A percentile compares a stretch with the other conserved stretches of the same genome.
These are phyloP conservation scores for Halichoerus grypus DNA, from an alignment of 2,113 vertebrate genomes.

Conservation along the genomic window DNA sequence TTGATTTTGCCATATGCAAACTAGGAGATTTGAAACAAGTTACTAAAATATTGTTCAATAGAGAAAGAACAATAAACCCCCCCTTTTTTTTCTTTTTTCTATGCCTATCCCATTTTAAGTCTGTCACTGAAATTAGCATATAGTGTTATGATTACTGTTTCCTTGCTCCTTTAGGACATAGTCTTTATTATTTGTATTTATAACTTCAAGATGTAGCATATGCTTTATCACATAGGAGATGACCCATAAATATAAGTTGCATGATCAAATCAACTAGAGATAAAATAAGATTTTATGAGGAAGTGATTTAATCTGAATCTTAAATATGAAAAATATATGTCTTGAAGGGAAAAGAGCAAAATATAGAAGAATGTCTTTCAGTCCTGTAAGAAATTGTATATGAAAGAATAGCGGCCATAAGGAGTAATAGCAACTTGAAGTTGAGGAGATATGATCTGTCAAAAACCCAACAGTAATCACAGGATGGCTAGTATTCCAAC, in stretches of 20 bases:
- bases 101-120: neutral
- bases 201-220: neutral
- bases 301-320: neutral
- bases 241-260: neutral
- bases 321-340: neutral
- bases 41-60: neutral
- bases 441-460: neutral
- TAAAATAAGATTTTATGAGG: neutral
- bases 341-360: neutral
- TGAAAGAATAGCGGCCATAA: neutral
- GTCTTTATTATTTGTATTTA: neutral
- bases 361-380: neutral
- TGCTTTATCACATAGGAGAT: neutral
- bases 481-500: neutral
- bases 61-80: neutral
- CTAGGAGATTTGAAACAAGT: neutral
- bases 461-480: neutral
- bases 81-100: neutral
- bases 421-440: neutral
- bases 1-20: neutral
- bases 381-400: neutral
- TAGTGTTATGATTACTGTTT: neutral
- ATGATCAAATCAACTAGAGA: neutral
- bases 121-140: neutral
- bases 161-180: neutral